Evolutionary conservation across 2,888 invertebrate genomes (phyloP).

Genomic region (Eupithecia pulchellata): DNA sequence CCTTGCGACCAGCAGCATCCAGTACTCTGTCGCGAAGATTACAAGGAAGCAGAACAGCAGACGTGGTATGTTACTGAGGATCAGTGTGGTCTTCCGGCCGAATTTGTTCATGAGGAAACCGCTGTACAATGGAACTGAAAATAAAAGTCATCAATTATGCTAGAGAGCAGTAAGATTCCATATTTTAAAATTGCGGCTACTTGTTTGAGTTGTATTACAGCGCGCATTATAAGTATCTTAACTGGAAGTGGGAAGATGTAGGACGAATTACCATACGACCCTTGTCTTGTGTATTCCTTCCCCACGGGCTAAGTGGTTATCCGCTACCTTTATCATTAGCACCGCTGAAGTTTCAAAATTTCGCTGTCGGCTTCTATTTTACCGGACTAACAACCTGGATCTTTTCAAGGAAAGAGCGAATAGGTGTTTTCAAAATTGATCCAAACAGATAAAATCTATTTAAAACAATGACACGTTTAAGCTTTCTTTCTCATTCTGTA

Average conservation of each 20-base stretch:
- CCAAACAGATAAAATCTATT: not conserved
- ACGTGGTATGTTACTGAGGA: constrained; percentile 43
- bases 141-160: not conserved
- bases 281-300: not conserved
- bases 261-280: no score
- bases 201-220: not conserved
- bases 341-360: not conserved
- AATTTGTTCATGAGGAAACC: constrained; percentile 26
- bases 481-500: not conserved
- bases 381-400: not conserved
- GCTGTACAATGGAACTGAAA: constrained; percentile 18
- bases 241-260: not conserved
- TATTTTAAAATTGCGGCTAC: not conserved
- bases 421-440: not conserved
- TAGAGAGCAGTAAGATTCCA: not conserved
- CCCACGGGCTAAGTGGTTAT: not conserved
- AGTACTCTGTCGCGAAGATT: constrained; percentile 48
- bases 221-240: no score
- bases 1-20: constrained; percentile 52
- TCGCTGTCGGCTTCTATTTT: not conserved
- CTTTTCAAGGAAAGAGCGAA: not conserved
- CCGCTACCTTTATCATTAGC: not conserved
- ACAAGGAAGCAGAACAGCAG: constrained; percentile 41
- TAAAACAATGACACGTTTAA: not conserved
- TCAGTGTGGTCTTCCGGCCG: constrained; percentile 29